Conservation (phyloP, 2,797 vertebrate species). For the Sebastes jordani region DNA sequence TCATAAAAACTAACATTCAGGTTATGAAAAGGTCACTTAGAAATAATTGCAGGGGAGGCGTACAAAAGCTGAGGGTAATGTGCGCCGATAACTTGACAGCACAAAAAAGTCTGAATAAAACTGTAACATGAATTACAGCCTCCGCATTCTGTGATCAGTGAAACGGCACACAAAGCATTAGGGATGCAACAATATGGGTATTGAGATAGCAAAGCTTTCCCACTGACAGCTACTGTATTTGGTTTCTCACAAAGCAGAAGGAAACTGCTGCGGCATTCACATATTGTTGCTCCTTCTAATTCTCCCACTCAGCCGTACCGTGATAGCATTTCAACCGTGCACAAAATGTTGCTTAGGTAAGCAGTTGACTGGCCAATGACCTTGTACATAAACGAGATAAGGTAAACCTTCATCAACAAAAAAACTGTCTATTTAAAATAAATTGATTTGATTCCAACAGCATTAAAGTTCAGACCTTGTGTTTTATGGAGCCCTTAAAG, state of each 20-base stretch:
- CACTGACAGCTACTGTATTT: conserved; percentile 45
- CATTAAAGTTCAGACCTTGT: background rate
- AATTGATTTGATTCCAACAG: background rate
- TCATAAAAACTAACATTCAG: conserved; percentile 25
- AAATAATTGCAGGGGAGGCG: conserved; percentile 46
- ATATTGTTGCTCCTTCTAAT: conserved; percentile 32
- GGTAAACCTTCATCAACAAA: conserved; percentile 21
- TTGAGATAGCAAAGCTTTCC: conserved; percentile 55
- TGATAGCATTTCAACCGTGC: conserved; percentile 26
- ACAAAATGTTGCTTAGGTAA: conserved; percentile 25
- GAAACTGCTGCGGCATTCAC: conserved; percentile 38
- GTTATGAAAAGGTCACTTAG: conserved; percentile 37
- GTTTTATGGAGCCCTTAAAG: background rate
- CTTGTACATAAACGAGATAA: conserved; percentile 3
- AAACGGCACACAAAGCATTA: conserved; percentile 63
- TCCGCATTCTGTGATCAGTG: conserved; percentile 46
- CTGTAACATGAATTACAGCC: conserved; percentile 53
- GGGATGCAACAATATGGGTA: conserved; percentile 51
- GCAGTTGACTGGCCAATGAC: conserved; percentile 43
- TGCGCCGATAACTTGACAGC: conserved; percentile 47
- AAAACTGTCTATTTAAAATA: background rate
- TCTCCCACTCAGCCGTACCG: conserved; percentile 23
- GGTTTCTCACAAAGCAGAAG: conserved; percentile 42
- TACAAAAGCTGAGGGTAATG: conserved; percentile 39
- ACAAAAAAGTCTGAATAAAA: conserved; percentile 57